Conservation (phyloP, 2,888 invertebrate genomes). For the Cybosia mesomella region DNA sequence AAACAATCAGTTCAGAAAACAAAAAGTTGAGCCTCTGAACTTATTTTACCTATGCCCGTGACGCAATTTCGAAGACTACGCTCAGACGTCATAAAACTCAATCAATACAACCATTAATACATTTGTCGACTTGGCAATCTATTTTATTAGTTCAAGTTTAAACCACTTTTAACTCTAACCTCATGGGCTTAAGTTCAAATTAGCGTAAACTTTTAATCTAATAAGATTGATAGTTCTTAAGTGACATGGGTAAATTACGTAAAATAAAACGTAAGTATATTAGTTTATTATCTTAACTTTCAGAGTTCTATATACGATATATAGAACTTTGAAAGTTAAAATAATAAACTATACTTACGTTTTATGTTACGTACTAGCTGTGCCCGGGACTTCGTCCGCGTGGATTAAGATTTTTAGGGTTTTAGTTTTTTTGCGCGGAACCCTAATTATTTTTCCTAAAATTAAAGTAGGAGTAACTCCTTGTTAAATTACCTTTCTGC, state of each 20-base stretch:
- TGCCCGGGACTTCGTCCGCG: too few species aligned
- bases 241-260: constrained; percentile 43
- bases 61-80: constrained; percentile 41
- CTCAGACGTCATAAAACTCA: constrained; percentile 52
- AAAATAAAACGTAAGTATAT: constrained; percentile 23
- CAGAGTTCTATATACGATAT: too few species aligned
- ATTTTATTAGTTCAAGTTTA: constrained; percentile 38
- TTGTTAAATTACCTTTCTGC: too few species aligned
- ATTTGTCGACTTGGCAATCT: constrained; percentile 51
- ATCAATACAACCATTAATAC: constrained; percentile 56
- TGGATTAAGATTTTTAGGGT: too few species aligned
- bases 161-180: constrained; percentile 21
- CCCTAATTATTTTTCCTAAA: too few species aligned
- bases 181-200: constrained; percentile 22
- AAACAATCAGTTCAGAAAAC: not conserved
- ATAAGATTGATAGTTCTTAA: constrained; percentile 46
- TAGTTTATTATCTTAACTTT: constrained; percentile 25
- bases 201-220: constrained; percentile 11
- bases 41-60: constrained; percentile 13
- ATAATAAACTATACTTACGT: too few species aligned
- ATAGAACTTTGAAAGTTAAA: too few species aligned
- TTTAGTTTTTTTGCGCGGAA: too few species aligned
- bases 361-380: too few species aligned
- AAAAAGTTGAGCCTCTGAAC: constrained; percentile 8
- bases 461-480: too few species aligned